Conservation (phyloP, 1,140 invertebrate genomes). For the Lucilia cuprina region DNA sequence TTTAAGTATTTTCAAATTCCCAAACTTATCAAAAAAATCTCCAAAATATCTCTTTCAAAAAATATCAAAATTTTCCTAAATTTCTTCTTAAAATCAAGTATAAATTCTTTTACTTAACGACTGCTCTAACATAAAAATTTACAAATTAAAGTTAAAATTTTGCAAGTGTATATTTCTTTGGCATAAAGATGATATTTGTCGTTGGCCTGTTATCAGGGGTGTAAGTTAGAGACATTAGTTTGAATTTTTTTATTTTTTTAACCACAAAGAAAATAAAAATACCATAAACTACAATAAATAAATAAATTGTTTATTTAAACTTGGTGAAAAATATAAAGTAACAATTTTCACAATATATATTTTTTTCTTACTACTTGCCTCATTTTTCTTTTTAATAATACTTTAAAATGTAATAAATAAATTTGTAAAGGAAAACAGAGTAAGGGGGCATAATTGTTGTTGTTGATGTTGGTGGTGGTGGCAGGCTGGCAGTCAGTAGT, state of each 20-base stretch:
- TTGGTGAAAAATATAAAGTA: slow-evolving; percentile 16
- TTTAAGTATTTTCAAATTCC: too few relatives aligned
- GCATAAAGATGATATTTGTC: slow-evolving; percentile 18
- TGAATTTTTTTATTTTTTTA: background rate
- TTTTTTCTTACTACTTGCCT: background rate
- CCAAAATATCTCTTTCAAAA: too few relatives aligned
- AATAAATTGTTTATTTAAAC: slow-evolving; percentile 23
- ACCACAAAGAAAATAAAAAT: background rate
- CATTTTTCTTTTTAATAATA: background rate
- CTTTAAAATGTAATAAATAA: slow-evolving; percentile 20
- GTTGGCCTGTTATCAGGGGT: slow-evolving; percentile 31
- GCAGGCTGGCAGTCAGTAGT: too few relatives aligned
- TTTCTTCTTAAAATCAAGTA: too few relatives aligned
- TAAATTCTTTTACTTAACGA: background rate
- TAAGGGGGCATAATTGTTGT: background rate
- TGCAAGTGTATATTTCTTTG: background rate
- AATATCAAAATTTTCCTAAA: too few relatives aligned
- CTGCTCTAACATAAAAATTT: background rate
- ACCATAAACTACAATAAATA: background rate
- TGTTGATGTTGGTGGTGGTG: background rate
- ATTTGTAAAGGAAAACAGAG: background rate
- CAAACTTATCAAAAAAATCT: too few relatives aligned
- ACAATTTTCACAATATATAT: background rate
- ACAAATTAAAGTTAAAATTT: background rate
- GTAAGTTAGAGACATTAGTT: slow-evolving; percentile 22